Evolutionary conservation across 1,140 invertebrate genomes (phyloP), one percentile per base, ranked within the genome.

Genomic region (Ceratina australensis): DNA sequence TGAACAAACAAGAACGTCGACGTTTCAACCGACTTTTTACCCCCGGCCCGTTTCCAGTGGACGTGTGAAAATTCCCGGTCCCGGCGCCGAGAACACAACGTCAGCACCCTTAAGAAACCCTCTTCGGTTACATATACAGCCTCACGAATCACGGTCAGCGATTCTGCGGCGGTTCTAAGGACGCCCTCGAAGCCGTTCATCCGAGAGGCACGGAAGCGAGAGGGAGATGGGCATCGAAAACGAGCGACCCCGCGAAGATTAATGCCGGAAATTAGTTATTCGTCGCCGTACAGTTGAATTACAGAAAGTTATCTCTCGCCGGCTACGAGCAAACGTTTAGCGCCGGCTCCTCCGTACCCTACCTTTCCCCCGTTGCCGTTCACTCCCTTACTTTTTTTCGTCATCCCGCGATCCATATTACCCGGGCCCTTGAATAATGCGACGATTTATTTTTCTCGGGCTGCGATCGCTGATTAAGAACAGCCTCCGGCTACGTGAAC

Each of bases 231-330:
- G 28, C 72, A 72, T 81, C 78, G 73, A 81, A 63, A 72, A 81
- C 73, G 79, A 74, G 78, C 74, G 79, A 72, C 86, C 81, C 82
- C 80, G 54, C 59, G 60, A 82, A 89, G 89, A 90, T 89, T 89
- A 89, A 90, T 89, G 87, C 79, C 61, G 73, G 74, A 72, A 89
- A 90, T 90, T 90, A 90, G 87, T 90, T 42, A 90, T 90, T 90
- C 89, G 87, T 88, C 87, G 82, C 82, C 86, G 84, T 89, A 90
- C 84, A 83, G 85, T 88, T 82, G 85, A 87, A 87, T 87, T 88
- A 88, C 88, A 88, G 86, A 89, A 90, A 89, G 89, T 89, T 89
- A 89, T 88, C 88, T 88, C 83, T 88, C 83, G 78, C 80, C 75
- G 78, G 80, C 74, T 74, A 84, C 81, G 82, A 88, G 81, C 76